These are phyloP conservation scores for Morone chrysops DNA, from an alignment of 2,113 vertebrate species.

Conservation along the genomic window DNA sequence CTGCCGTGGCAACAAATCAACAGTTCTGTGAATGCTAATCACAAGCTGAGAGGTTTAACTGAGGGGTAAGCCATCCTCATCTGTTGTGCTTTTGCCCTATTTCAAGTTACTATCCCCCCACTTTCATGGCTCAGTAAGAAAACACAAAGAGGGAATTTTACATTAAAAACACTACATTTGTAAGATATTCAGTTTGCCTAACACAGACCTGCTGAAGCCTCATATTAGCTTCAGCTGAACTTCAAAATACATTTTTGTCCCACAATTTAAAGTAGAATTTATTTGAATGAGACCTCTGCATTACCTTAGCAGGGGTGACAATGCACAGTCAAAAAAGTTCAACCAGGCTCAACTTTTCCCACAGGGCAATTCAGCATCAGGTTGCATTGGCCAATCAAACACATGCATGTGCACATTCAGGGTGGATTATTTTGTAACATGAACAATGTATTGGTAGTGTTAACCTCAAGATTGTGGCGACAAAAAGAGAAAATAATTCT, in stretches of 20 bases:
- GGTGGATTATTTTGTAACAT: neutral
- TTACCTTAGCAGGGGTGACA: neutral
- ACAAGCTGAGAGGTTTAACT: neutral
- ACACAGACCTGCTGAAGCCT: neutral
- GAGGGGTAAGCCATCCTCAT: neutral
- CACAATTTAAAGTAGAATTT: too few species aligned
- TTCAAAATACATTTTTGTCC: neutral
- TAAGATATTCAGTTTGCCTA: neutral
- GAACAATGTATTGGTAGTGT: neutral
- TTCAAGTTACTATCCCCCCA: neutral
- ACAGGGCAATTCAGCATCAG: neutral
- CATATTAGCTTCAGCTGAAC: neutral
- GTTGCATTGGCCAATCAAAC: neutral
- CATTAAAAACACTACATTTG: neutral
- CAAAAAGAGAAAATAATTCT: neutral
- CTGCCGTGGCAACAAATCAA: slow-evolving; percentile 28
- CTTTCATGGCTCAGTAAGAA: neutral
- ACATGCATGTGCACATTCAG: too few species aligned
- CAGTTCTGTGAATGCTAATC: slow-evolving; percentile 20
- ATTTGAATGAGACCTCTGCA: neutral
- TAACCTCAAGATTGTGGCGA: neutral
- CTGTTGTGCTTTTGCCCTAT: too few species aligned
- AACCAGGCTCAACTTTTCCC: neutral
- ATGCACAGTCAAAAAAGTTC: neutral
- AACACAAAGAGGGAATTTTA: neutral